A percentile compares a stretch with the other conserved stretches of the same genome.
phyloP scores from a whole-genome alignment of 2,888 invertebrate genomes.

The Calliopum simillimum region DNA sequence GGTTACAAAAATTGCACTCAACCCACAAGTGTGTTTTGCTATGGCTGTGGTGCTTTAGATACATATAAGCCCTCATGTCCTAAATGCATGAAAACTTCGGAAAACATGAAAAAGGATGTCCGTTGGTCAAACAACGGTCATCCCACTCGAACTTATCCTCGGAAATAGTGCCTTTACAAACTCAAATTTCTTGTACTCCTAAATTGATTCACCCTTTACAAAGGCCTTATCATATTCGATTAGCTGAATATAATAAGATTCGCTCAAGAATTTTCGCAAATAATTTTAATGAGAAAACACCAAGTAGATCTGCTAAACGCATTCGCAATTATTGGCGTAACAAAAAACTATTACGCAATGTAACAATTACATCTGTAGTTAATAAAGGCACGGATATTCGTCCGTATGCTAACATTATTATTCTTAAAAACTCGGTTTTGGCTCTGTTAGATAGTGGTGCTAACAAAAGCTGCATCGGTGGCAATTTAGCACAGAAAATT shows the following conservation, averaged over 20 bases:
- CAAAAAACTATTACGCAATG: not conserved
- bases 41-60: not conserved
- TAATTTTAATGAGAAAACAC: not conserved
- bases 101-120: slow-evolving; percentile 9
- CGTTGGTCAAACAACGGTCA: not conserved
- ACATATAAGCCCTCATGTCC: not conserved
- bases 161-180: not conserved
- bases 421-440: not conserved
- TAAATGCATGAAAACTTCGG: not conserved
- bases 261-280: not conserved
- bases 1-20: not conserved
- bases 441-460: too few relatives aligned
- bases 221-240: not conserved
- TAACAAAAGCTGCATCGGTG: slow-evolving; percentile 1
- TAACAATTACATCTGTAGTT: not conserved
- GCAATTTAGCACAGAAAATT: not conserved
- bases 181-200: too few relatives aligned
- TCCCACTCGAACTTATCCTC: not conserved
- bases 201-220: too few relatives aligned
- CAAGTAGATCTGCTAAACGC: not conserved
- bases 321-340: not conserved
- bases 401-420: not conserved
- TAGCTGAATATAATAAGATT: not conserved
- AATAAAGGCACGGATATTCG: not conserved
- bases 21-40: not conserved